phyloP scores from a whole-genome alignment of 2,888 invertebrate species.

The Imbricaverruca yamaguchii region DNA sequence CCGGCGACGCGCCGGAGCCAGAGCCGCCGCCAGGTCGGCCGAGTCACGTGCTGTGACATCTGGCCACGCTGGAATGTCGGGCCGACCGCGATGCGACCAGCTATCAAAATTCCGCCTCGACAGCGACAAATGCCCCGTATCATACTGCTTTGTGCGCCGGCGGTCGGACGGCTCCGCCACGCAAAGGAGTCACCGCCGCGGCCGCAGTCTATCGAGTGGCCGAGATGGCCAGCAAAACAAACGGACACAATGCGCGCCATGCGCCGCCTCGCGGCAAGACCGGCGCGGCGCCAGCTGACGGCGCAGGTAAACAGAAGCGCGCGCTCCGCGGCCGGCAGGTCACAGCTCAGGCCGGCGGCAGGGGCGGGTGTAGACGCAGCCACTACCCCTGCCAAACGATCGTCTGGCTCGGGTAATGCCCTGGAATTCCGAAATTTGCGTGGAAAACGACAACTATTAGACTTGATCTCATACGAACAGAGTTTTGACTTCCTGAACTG shows the following conservation, averaged over 20 bases:
- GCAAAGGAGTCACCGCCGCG: not conserved
- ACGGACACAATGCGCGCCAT: conserved; percentile 6
- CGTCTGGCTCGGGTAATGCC: no score
- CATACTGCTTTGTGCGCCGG: not conserved
- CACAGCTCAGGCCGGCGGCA: no score
- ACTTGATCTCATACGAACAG: no score
- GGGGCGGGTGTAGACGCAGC: no score
- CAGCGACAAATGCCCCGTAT: conserved; percentile 17
- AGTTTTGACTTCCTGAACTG: no score
- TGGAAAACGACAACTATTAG: no score
- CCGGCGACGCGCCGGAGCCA: not conserved
- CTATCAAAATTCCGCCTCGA: conserved; percentile 8
- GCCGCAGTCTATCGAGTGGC: conserved; percentile 1
- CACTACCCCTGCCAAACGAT: no score
- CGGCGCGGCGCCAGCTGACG: not conserved
- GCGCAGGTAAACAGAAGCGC: no score
- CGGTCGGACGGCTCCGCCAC: not conserved
- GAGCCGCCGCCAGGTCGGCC: not conserved
- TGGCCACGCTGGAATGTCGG: conserved; percentile 2
- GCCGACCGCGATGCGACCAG: not conserved
- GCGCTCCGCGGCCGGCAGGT: no score
- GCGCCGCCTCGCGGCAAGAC: not conserved
- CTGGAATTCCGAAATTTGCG: no score
- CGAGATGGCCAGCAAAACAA: not conserved
- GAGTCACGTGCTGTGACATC: not conserved